Percentiles rank a stretch among this genome's conserved stretches.
These are phyloP conservation scores for Cebus imitator DNA, from an alignment of 2,113 vertebrate species.

Conservation along the genomic window DNA sequence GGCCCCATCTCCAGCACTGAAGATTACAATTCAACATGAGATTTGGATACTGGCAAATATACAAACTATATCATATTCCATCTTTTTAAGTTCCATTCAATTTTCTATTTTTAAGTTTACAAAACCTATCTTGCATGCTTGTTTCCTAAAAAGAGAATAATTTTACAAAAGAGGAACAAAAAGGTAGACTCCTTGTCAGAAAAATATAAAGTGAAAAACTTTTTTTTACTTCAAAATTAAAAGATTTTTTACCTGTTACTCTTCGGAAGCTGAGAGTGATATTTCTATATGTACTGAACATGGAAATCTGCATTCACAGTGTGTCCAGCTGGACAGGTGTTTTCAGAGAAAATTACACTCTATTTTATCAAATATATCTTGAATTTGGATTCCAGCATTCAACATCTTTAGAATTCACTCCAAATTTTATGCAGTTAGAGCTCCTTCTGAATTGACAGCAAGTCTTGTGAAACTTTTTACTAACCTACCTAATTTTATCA, in stretches of 20 bases:
- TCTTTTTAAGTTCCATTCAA: neutral
- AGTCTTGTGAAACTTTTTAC: neutral
- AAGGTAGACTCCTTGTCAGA: neutral
- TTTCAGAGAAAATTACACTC: neutral
- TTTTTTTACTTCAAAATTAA: constrained; percentile 9
- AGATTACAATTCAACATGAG: too few relatives aligned
- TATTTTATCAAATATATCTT: neutral
- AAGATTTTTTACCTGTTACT: neutral
- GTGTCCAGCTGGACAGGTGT: neutral
- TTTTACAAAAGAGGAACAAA: neutral
- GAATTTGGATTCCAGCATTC: neutral
- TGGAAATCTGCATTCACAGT: neutral
- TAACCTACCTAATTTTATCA: neutral
- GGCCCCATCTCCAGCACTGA: too few relatives aligned
- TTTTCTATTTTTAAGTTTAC: neutral
- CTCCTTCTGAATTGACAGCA: neutral
- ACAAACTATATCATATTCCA: neutral
- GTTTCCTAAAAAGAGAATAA: neutral
- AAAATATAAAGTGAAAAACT: neutral
- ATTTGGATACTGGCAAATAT: too few relatives aligned
- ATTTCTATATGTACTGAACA: neutral
- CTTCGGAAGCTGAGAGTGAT: neutral
- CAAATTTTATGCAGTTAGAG: neutral
- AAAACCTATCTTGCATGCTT: neutral
- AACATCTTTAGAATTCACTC: neutral